These are phyloP conservation scores for Sialia sialis DNA, from an alignment of 2,113 vertebrate species.

Conservation along the genomic window DNA sequence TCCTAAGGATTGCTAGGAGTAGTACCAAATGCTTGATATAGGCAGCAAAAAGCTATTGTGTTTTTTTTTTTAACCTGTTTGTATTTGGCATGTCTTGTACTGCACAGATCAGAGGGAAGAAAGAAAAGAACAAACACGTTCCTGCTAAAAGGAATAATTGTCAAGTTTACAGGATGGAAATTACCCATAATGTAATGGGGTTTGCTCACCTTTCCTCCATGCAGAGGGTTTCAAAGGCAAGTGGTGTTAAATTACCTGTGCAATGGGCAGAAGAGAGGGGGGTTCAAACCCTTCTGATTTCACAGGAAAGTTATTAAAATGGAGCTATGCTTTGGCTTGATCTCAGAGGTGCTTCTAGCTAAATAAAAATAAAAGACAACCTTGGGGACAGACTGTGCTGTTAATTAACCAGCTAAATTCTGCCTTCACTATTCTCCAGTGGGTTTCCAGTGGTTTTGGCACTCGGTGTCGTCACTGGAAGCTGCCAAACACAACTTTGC, in stretches of 20 bases:
- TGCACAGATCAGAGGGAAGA: neutral
- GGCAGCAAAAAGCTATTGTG: neutral
- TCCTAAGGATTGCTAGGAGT: neutral
- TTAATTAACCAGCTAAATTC: conserved; percentile 16
- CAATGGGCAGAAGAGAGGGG: neutral
- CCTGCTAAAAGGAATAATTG: neutral
- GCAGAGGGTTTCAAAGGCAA: neutral
- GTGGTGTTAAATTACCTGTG: neutral
- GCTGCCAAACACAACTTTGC: conserved; percentile 14
- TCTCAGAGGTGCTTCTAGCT: conserved; percentile 9
- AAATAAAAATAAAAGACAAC: conserved; percentile 14
- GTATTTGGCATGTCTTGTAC: neutral
- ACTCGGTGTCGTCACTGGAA: fast-evolving
- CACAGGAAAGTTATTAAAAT: neutral
- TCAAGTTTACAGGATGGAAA: neutral
- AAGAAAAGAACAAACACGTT: neutral
- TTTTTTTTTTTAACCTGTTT: neutral
- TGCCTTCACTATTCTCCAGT: neutral
- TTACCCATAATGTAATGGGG: neutral
- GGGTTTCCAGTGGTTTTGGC: neutral
- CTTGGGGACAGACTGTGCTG: neutral
- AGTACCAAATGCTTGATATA: neutral
- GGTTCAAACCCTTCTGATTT: neutral
- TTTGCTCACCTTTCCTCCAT: neutral
- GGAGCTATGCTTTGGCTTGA: neutral